These are phyloP conservation scores for Polypedilum pembai DNA, from an alignment of 1,140 invertebrate species.

Conservation along the genomic window DNA sequence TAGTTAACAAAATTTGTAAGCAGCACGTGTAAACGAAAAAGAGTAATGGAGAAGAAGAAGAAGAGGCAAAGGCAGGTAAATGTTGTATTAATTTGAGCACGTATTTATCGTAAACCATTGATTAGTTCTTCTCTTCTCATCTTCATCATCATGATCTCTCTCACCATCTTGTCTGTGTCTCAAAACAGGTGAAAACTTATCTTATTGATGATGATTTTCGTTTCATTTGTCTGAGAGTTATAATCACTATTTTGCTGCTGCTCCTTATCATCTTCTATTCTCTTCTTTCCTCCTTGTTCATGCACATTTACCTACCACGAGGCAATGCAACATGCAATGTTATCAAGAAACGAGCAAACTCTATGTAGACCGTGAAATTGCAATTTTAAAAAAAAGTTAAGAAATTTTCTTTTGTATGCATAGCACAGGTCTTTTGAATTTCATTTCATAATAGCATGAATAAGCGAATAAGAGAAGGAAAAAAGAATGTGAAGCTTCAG, in stretches of 20 bases:
- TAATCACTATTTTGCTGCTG: neutral
- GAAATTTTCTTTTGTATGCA: neutral
- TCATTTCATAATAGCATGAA: neutral
- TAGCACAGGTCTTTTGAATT: neutral
- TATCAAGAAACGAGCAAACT: neutral
- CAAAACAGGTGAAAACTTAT: neutral
- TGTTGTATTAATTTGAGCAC: neutral
- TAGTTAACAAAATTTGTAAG: neutral
- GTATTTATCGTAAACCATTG: neutral
- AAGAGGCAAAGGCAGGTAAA: neutral
- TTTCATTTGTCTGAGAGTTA: neutral
- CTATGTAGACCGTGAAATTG: constrained; percentile 27
- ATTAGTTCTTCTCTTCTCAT: neutral
- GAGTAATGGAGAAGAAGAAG: no score
- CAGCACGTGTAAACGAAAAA: neutral
- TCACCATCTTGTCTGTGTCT: neutral
- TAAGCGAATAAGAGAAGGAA: neutral
- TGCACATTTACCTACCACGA: constrained; percentile 1
- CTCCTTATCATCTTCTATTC: neutral
- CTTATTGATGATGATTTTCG: neutral
- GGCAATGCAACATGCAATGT: neutral
- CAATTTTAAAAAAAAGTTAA: constrained; percentile 15
- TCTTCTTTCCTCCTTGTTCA: neutral
- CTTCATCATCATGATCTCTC: neutral
- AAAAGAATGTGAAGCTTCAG: neutral